These are phyloP conservation scores for Anhinga rufa DNA, from an alignment of 2,113 vertebrate species.

Conservation along the genomic window DNA sequence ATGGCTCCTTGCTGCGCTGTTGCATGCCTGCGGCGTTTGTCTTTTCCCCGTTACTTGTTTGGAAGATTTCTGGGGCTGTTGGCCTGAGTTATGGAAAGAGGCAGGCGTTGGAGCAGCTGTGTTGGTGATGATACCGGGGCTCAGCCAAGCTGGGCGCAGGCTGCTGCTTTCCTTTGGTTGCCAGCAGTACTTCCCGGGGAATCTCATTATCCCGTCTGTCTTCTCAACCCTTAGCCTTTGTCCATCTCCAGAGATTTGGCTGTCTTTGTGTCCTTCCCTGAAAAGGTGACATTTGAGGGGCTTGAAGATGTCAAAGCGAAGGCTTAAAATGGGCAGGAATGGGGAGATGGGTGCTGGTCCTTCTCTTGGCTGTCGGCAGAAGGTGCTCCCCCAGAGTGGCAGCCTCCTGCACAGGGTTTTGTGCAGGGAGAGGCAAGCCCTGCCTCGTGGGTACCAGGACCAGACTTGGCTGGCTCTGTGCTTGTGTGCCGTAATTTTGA, in stretches of 20 bases:
- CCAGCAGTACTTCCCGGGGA: neutral
- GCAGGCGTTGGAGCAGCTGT: neutral
- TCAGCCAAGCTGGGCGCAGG: neutral
- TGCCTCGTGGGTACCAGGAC: accelerated
- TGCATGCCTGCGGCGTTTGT: neutral
- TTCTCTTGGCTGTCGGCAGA: neutral
- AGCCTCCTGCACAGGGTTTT: neutral
- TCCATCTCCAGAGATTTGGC: accelerated
- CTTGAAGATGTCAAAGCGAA: neutral
- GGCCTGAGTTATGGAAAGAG: neutral
- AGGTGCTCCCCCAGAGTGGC: neutral
- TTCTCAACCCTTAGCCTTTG: neutral
- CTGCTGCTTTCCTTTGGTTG: neutral
- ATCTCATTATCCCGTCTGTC: neutral
- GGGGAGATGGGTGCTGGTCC: no score
- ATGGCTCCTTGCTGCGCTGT: neutral
- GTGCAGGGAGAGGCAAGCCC: neutral
- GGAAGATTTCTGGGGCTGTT: conserved; percentile 1
- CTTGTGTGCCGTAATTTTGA: neutral
- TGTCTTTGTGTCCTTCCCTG: neutral
- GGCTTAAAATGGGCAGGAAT: neutral
- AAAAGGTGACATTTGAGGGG: neutral
- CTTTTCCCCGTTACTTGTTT: neutral
- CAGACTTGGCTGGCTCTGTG: neutral
- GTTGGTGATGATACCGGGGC: neutral